Percentiles rank a stretch among this genome's conserved stretches.
phyloP scores from a whole-genome alignment of 1,140 invertebrate genomes.

The Camponotus floridanus region DNA sequence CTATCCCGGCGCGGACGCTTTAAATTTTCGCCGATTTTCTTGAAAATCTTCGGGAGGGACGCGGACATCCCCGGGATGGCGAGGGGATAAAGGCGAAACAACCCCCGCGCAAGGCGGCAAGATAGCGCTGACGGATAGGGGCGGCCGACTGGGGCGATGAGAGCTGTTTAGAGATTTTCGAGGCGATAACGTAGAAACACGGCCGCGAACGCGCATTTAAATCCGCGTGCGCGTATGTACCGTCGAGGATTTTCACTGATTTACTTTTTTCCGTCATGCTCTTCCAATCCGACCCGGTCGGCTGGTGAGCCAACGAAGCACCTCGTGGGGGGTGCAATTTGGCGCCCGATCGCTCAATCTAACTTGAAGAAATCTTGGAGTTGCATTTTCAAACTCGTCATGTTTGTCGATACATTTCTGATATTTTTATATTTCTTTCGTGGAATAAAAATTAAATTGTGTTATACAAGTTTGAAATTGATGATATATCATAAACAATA shows the following conservation, averaged over 20 bases:
- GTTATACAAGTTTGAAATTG: background rate
- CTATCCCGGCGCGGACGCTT: constrained; percentile 69
- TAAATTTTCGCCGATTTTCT: constrained; percentile 85
- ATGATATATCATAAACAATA: background rate
- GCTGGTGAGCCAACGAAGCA: background rate
- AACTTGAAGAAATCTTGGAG: background rate
- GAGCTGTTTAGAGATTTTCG: constrained; percentile 76
- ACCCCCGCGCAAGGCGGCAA: constrained; percentile 61
- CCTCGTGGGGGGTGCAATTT: background rate
- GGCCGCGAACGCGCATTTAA: constrained; percentile 58
- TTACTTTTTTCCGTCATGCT: constrained; percentile 66
- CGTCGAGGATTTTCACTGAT: constrained; percentile 71
- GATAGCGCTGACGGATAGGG: constrained; percentile 84
- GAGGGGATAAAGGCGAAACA: constrained; percentile 64
- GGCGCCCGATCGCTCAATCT: background rate
- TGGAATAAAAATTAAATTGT: background rate
- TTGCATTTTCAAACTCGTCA: background rate
- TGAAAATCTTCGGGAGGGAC: constrained; percentile 80
- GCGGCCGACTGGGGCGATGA: constrained; percentile 61
- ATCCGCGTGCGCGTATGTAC: constrained; percentile 63
- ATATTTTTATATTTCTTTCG: background rate
- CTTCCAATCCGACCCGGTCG: constrained; percentile 24
- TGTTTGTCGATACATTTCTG: background rate
- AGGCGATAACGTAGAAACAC: constrained; percentile 70
- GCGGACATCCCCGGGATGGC: constrained; percentile 43